phyloP scores from a whole-genome alignment of 2,797 vertebrate genomes.

The Vireo griseus region DNA sequence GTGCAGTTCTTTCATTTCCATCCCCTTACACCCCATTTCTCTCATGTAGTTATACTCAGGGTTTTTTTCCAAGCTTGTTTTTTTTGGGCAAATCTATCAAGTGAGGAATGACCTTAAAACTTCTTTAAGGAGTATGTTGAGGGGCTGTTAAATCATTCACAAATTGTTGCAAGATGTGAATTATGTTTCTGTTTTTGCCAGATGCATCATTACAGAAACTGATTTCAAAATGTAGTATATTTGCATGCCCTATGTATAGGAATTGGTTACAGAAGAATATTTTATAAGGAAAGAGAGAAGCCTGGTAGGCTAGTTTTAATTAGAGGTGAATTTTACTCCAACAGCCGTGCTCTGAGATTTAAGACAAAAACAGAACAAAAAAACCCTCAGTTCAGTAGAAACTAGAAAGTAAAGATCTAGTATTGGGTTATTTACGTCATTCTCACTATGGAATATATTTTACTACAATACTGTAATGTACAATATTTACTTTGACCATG shows the following conservation, averaged over 20 bases:
- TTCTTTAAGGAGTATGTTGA: neutral
- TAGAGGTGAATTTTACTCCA: conserved; percentile 7
- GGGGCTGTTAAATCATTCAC: neutral
- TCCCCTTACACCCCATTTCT: neutral
- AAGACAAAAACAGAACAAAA: neutral
- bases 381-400: neutral
- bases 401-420: neutral
- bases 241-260: neutral
- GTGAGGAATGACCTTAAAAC: neutral
- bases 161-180: neutral
- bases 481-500: neutral
- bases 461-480: neutral
- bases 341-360: neutral
- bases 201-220: conserved; percentile 13
- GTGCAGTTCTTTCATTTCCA: neutral
- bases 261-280: neutral
- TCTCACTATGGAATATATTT: neutral
- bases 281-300: neutral
- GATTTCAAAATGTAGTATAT: conserved; percentile 9
- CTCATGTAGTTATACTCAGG: neutral
- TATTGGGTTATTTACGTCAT: neutral
- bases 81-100: neutral
- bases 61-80: neutral
- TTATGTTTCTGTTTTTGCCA: conserved; percentile 22
- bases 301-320: conserved; percentile 2